Conservation (phyloP, 2,113 vertebrate genomes). For the Himantopus leucocephalus region DNA sequence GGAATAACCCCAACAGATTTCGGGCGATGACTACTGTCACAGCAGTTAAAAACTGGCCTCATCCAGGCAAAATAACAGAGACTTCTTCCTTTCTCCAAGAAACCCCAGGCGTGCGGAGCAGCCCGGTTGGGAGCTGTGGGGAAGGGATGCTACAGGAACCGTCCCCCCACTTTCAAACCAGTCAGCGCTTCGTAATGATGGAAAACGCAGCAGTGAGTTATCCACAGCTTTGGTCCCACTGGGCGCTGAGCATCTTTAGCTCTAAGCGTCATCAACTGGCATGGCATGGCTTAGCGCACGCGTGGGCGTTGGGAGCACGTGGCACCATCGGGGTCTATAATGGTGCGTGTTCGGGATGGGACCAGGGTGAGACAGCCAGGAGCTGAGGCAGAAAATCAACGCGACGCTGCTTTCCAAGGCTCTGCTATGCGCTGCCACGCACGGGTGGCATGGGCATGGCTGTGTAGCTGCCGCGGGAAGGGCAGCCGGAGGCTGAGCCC, state of each 20-base stretch:
- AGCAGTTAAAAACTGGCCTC: neutral
- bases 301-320: neutral
- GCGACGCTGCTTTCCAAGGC: neutral
- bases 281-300: neutral
- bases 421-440: neutral
- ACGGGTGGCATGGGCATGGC: neutral
- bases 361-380: neutral
- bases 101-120: neutral
- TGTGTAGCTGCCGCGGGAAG: neutral
- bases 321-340: neutral
- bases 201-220: neutral
- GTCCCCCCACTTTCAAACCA: neutral
- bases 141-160: neutral
- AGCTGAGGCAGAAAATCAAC: neutral
- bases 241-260: neutral
- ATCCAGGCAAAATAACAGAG: neutral
- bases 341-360: accelerated
- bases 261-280: neutral
- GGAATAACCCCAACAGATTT: neutral
- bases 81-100: neutral
- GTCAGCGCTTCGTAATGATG: neutral
- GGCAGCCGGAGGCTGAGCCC: neutral
- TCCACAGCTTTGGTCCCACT: neutral
- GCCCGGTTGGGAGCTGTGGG: accelerated
- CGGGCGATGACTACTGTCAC: neutral